A percentile compares a stretch with the other conserved stretches of the same genome.
Evolutionary conservation across 2,888 invertebrate genomes (phyloP).

Genomic region (Agrochola lychnidis): DNA sequence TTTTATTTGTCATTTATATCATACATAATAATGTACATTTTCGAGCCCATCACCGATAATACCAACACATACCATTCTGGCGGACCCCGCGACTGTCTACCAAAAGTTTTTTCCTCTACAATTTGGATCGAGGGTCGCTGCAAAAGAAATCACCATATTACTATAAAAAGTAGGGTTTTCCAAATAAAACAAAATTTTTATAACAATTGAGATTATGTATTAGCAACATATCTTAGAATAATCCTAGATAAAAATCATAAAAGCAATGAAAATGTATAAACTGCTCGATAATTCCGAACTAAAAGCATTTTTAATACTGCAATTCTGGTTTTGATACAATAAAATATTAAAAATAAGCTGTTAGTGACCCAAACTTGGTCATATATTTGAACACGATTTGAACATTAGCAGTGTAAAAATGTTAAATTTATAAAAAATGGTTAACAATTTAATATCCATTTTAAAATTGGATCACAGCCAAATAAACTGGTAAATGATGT

Average conservation of each 20-base stretch:
- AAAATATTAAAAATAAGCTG: slow-evolving; percentile 43
- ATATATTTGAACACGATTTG: slow-evolving; percentile 41
- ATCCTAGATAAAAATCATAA: slow-evolving; percentile 65
- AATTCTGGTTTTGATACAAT: slow-evolving; percentile 57
- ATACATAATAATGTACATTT: slow-evolving; percentile 32
- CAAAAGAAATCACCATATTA: slow-evolving; percentile 62
- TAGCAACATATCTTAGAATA: slow-evolving; percentile 71
- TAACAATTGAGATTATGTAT: slow-evolving; percentile 71
- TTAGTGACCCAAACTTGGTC: slow-evolving; percentile 29
- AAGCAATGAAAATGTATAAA: slow-evolving; percentile 62
- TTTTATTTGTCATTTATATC: slow-evolving; percentile 42
- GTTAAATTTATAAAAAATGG: slow-evolving; percentile 38
- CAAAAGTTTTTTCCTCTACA: slow-evolving; percentile 63
- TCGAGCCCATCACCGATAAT: slow-evolving; percentile 67
- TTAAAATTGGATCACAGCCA: slow-evolving; percentile 59
- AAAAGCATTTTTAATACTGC: slow-evolving; percentile 75
- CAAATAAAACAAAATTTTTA: slow-evolving; percentile 71
- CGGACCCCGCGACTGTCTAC: neutral
- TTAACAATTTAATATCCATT: slow-evolving; percentile 23
- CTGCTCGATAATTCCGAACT: slow-evolving; percentile 56
- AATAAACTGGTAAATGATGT: slow-evolving; percentile 50
- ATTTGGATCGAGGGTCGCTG: slow-evolving; percentile 78
- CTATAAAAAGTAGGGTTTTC: neutral
- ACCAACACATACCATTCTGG: slow-evolving; percentile 69
- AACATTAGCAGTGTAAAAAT: slow-evolving; percentile 31